These are phyloP conservation scores for Drosophila borealis DNA, from an alignment of 2,888 invertebrate species.

Conservation along the genomic window DNA sequence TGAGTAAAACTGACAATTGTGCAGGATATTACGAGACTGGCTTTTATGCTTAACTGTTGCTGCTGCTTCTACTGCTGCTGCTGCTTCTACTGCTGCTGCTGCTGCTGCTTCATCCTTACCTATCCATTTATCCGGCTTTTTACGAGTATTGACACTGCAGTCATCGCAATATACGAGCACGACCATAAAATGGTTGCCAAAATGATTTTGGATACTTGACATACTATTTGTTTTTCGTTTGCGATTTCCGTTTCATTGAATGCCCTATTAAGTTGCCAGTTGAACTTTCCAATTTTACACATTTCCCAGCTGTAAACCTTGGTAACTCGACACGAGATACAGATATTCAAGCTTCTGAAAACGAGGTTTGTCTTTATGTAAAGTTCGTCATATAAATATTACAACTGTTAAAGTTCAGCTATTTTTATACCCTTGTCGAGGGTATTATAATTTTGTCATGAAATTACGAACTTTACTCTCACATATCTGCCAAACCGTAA, in stretches of 20 bases:
- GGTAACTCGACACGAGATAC: not conserved
- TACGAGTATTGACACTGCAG: conserved; percentile 40
- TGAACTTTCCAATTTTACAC: not conserved
- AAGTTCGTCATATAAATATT: too few relatives aligned
- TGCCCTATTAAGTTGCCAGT: conserved; percentile 14
- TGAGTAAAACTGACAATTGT: conserved; percentile 59
- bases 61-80: not conserved
- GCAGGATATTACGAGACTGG: conserved; percentile 65
- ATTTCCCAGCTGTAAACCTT: not conserved
- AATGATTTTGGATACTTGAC: conserved; percentile 23
- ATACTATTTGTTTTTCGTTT: conserved; percentile 27
- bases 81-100: too few relatives aligned
- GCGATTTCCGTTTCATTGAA: not conserved
- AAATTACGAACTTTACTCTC: too few relatives aligned
- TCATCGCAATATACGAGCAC: conserved; percentile 10
- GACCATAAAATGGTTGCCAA: conserved; percentile 30
- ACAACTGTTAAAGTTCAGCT: too few relatives aligned
- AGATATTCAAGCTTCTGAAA: too few relatives aligned
- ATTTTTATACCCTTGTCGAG: too few relatives aligned
- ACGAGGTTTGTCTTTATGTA: too few relatives aligned
- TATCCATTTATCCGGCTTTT: conserved; percentile 22
- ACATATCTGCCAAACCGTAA: too few relatives aligned
- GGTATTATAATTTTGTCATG: too few relatives aligned
- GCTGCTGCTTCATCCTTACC: too few relatives aligned
- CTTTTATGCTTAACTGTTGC: conserved; percentile 45